A percentile compares a stretch with the other conserved stretches of the same genome.
phyloP scores from a whole-genome alignment of 23 tunicate genomes.

The Diplosoma virens region DNA sequence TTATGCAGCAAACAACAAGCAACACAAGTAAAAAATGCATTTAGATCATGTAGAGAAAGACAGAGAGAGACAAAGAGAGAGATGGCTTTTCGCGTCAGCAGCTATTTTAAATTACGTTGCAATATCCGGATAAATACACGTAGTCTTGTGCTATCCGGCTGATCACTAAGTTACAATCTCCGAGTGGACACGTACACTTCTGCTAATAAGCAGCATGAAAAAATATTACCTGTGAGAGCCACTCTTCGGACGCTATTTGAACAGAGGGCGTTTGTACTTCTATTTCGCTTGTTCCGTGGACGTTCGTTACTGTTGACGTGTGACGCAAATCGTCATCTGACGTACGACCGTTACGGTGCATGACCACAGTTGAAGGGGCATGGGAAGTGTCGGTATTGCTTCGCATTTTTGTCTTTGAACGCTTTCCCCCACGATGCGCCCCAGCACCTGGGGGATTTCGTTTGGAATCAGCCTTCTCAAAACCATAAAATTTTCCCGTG shows the following conservation, averaged over 20 bases:
- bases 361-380: not conserved
- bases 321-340: slow-evolving; percentile 2
- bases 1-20: too few relatives aligned
- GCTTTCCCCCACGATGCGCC: not conserved
- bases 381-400: not conserved
- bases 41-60: not conserved
- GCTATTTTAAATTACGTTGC: too few relatives aligned
- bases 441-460: not conserved
- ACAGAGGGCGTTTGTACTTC: not conserved
- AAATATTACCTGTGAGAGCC: slow-evolving; percentile 68
- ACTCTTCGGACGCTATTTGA: slow-evolving; percentile 43
- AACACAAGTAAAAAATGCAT: not conserved
- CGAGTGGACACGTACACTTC: too few relatives aligned
- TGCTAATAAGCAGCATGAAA: not conserved
- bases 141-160: too few relatives aligned
- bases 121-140: too few relatives aligned
- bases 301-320: not conserved
- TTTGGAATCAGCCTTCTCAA: not conserved
- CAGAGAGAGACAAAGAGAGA: too few relatives aligned
- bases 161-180: too few relatives aligned
- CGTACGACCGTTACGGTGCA: slow-evolving; percentile 21
- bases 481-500: too few relatives aligned
- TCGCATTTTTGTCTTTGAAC: not conserved
- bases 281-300: not conserved
- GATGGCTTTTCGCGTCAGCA: too few relatives aligned